phyloP scores from a whole-genome alignment of 2,113 vertebrate genomes.

The Notechis scutatus region DNA sequence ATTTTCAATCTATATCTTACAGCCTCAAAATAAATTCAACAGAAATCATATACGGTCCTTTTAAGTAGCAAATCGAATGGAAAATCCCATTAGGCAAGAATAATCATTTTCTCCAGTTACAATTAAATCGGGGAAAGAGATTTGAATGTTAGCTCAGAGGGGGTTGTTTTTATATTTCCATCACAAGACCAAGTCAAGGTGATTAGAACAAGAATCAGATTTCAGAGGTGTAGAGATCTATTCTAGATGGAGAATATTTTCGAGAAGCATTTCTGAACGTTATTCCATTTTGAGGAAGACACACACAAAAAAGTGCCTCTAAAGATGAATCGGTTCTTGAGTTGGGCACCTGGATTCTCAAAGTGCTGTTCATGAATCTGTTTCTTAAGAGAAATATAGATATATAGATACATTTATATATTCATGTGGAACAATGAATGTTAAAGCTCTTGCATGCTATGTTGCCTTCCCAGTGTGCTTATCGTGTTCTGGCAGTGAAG shows the following conservation, averaged over 20 bases:
- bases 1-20: neutral
- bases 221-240: neutral
- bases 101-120: neutral
- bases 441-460: constrained; percentile 74
- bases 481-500: constrained; percentile 69
- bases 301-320: neutral
- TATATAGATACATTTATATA: too few relatives aligned
- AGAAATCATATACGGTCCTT: neutral
- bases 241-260: neutral
- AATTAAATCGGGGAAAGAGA: neutral
- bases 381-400: constrained; percentile 53
- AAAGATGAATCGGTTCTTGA: neutral
- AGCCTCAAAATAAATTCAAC: neutral
- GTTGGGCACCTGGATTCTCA: constrained; percentile 25
- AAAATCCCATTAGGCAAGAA: neutral
- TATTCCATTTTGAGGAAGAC: neutral
- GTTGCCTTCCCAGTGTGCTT: constrained; percentile 68
- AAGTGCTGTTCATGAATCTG: constrained; percentile 70
- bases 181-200: neutral
- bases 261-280: neutral
- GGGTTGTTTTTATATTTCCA: neutral
- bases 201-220: neutral
- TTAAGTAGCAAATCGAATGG: neutral
- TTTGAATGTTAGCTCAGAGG: neutral
- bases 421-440: constrained; percentile 62